Conservation (phyloP, 2,888 invertebrate genomes). For the Auanema freiburgensis region DNA sequence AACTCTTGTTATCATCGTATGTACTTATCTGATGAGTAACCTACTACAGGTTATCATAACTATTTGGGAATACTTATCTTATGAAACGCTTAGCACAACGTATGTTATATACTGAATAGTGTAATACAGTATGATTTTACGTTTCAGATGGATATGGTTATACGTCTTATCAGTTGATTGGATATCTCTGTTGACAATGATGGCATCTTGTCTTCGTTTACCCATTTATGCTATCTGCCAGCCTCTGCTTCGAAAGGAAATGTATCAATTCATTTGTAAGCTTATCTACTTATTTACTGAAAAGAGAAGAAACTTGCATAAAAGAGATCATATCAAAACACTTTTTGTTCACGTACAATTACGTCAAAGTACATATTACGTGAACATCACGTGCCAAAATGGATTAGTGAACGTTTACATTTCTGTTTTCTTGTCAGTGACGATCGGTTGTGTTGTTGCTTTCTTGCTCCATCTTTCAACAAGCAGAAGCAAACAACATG, state of each 20-base stretch:
- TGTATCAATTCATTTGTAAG: slow-evolving; percentile 37
- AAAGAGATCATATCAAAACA: too few relatives aligned
- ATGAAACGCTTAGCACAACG: slow-evolving; percentile 22
- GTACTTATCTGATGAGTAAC: slow-evolving; percentile 47
- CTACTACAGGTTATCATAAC: slow-evolving; percentile 37
- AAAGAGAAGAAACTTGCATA: neutral
- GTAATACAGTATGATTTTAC: slow-evolving; percentile 6
- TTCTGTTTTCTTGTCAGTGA: slow-evolving; percentile 2
- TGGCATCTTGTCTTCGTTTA: slow-evolving; percentile 44
- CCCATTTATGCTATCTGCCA: slow-evolving; percentile 49
- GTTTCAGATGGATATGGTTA: slow-evolving; percentile 37
- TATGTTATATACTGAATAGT: slow-evolving; percentile 15
- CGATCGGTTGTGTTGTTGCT: neutral
- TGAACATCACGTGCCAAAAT: too few relatives aligned
- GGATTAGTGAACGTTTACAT: neutral
- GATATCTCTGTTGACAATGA: slow-evolving; percentile 42
- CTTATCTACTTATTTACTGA: neutral
- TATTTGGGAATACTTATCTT: slow-evolving; percentile 43
- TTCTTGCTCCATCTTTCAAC: too few relatives aligned
- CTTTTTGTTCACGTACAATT: neutral
- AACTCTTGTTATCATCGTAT: slow-evolving; percentile 46
- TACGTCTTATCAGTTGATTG: slow-evolving; percentile 46
- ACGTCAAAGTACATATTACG: neutral
- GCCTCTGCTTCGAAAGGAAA: slow-evolving; percentile 41
- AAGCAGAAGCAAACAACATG: neutral